Base-by-base conservation (phyloP, 2,888 invertebrate genomes). In the Geophilus truncorum region DNA sequence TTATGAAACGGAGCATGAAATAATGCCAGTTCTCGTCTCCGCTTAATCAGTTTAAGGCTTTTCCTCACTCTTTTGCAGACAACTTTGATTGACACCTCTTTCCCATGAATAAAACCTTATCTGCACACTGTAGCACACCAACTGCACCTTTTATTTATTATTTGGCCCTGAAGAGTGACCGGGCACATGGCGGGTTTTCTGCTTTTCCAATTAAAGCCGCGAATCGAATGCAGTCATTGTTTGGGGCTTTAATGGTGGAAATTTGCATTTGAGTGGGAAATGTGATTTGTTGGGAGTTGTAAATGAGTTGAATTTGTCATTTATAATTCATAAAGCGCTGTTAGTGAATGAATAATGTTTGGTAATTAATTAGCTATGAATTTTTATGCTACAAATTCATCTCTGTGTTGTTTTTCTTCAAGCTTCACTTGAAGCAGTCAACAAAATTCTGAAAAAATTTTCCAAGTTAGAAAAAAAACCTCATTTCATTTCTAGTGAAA, bases 1-100 rank as follows among this genome's bases (percentile, higher is more conserved):
- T 57, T 57, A 57, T 57, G 57, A 21, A 57, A 57, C 57, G 57
- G 57, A 57, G 57, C 57, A 57, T 57, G 57, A 57, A 57, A 57
- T 57, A 57, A 57, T 57, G 57, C 57, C 57, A 18, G 57, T 57
- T 57, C 57, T 57, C 57, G 15, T 57, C 57, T 57, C 18, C 57
- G 57, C 57, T 57, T 57, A 57, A 57, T 57, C 57, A 57, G 57
- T 57, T 57, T 57, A 57, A 21, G 57, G 57, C 57, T 57, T 57
- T 23, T 15, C 36, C 36, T 40, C 9, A 10, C 36, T 3, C 18
- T 21, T 5, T 4, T 18, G 18, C 57, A 57, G 21, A 18, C 57
- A 57, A 18, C 57, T 57, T 57, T 57, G 57, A 57, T 57, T 57
- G 57, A 57, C 57, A 57, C 18, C 15, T 23, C n/a, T 57, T 7